These are phyloP conservation scores for Lasioglossum zephyrum DNA, from an alignment of 2,888 invertebrate species.

Conservation along the genomic window DNA sequence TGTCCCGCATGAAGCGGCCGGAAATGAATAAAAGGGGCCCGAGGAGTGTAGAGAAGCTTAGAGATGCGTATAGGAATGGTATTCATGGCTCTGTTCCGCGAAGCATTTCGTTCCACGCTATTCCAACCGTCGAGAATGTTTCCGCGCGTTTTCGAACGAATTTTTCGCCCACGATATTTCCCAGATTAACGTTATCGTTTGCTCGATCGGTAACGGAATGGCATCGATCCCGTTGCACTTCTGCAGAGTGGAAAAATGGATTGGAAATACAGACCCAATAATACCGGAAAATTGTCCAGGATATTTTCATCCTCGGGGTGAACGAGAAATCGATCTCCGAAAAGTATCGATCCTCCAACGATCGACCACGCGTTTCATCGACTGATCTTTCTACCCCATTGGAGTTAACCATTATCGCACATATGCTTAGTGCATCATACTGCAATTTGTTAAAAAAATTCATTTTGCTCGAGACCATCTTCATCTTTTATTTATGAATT, in stretches of 20 bases:
- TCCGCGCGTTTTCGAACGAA: not conserved
- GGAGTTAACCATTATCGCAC: no score
- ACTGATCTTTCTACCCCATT: no score
- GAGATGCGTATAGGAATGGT: not conserved
- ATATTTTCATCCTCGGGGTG: slow-evolving; percentile 37
- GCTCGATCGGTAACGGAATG: not conserved
- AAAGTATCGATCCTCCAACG: slow-evolving; percentile 46
- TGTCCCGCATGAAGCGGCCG: not conserved
- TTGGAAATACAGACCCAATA: not conserved
- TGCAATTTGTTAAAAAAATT: no score
- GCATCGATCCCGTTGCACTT: not conserved
- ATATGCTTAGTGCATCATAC: no score
- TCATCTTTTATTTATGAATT: no score
- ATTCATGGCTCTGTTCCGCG: not conserved
- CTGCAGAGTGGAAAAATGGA: not conserved
- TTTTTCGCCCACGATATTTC: not conserved
- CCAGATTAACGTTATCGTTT: not conserved
- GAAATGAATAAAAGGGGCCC: slow-evolving; percentile 12
- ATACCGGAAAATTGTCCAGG: not conserved
- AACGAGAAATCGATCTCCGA: slow-evolving; percentile 25
- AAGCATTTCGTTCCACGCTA: not conserved
- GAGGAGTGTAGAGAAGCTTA: not conserved
- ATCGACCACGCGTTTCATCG: no score
- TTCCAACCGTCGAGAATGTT: not conserved
- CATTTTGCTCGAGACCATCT: no score